phyloP scores from a whole-genome alignment of 1,140 invertebrate genomes.

The Aleiodes sp. region DNA sequence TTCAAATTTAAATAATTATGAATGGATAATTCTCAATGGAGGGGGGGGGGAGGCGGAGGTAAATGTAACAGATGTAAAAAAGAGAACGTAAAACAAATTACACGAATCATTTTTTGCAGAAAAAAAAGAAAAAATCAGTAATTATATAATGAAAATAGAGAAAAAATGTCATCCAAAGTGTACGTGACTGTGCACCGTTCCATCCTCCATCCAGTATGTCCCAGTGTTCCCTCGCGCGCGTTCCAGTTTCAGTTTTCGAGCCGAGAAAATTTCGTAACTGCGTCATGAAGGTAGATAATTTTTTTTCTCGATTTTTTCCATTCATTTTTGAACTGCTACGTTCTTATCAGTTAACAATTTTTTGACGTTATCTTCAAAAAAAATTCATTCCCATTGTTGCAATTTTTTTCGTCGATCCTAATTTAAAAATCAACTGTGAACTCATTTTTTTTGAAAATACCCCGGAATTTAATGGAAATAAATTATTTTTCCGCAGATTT shows the following conservation, averaged over 20 bases:
- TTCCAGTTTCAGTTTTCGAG: conserved; percentile 8
- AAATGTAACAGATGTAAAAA: not conserved
- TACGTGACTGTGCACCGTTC: conserved; percentile 20
- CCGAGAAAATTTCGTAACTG: not conserved
- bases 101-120: not conserved
- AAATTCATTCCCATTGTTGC: too few species aligned
- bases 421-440: too few species aligned
- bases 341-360: too few species aligned
- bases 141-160: too few species aligned
- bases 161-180: not conserved
- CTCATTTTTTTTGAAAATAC: too few species aligned
- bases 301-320: too few species aligned
- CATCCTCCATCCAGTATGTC: conserved; percentile 21
- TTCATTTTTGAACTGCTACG: conserved; percentile 30
- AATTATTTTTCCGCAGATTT: too few species aligned
- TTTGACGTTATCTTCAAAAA: too few species aligned
- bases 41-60: not conserved
- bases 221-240: conserved; percentile 11
- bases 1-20: too few species aligned
- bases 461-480: too few species aligned
- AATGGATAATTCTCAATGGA: too few species aligned
- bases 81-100: not conserved
- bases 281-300: conserved; percentile 29
- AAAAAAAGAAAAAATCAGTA: conserved; percentile 5
- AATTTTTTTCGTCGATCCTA: too few species aligned